Evolutionary conservation across 2,113 vertebrate genomes (phyloP).

Genomic region (Apteryx mantelli): DNA sequence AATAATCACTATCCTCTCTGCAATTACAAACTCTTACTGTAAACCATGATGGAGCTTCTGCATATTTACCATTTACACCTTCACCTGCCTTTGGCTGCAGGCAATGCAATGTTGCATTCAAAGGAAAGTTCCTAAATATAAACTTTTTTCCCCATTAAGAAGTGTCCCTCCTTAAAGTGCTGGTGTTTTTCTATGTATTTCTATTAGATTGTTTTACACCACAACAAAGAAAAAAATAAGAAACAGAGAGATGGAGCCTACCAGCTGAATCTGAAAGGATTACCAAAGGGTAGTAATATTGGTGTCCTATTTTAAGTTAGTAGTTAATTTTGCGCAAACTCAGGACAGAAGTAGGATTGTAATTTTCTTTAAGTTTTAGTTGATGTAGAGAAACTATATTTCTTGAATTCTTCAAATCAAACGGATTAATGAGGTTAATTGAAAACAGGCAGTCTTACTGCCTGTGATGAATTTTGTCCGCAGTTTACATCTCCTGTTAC

Average conservation of each 20-base stretch:
- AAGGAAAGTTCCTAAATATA: not conserved
- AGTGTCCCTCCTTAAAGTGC: not conserved
- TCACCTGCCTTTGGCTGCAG: not conserved
- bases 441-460: not conserved
- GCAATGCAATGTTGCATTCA: not conserved
- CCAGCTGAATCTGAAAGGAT: not conserved
- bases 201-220: not conserved
- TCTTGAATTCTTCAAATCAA: not conserved
- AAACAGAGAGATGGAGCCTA: not conserved
- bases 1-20: not conserved
- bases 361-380: not conserved
- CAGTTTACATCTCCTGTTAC: not conserved
- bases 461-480: accelerated
- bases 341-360: not conserved
- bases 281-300: not conserved
- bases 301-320: not conserved
- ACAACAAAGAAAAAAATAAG: not conserved
- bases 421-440: not conserved
- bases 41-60: not conserved
- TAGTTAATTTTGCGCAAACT: not conserved
- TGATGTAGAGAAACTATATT: not conserved
- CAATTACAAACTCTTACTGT: not conserved
- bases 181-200: not conserved
- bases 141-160: not conserved
- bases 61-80: not conserved